Evolutionary conservation across 2,888 invertebrate species (phyloP).

Genomic region (Pristionchus arcanus): DNA sequence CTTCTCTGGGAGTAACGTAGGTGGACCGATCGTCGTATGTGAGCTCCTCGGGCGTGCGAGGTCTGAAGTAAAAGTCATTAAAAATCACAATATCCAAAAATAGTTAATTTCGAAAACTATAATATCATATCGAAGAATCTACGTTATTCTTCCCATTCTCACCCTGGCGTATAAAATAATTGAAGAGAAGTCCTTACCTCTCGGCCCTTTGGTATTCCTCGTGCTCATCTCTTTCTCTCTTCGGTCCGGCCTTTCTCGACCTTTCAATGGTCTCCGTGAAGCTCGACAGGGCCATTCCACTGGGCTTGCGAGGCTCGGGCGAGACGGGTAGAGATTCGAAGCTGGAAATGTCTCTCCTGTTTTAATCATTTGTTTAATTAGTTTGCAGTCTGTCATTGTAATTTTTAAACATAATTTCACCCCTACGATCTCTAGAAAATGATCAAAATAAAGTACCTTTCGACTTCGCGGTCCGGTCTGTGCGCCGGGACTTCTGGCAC

Average conservation of each 20-base stretch:
- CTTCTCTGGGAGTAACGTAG: background rate
- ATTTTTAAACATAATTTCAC: no score
- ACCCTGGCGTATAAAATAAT: background rate
- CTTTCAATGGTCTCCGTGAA: constrained; percentile 38
- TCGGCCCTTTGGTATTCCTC: background rate
- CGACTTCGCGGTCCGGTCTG: background rate
- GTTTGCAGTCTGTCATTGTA: background rate
- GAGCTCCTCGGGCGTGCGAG: background rate
- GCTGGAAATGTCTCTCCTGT: constrained; percentile 4
- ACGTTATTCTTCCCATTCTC: background rate
- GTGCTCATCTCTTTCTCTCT: background rate
- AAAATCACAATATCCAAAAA: no score
- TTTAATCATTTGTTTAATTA: no score
- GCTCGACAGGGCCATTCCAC: constrained; percentile 29
- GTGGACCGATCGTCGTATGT: background rate
- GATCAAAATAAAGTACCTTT: background rate
- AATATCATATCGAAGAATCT: no score
- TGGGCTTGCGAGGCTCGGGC: background rate
- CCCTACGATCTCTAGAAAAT: no score
- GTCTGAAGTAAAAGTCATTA: background rate
- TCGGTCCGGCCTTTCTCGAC: background rate
- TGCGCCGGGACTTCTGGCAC: background rate
- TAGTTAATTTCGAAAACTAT: background rate
- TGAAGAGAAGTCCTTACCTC: background rate
- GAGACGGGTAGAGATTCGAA: background rate